Percentiles rank a stretch among this genome's conserved stretches.
Conservation (phyloP, 2,113 vertebrate species). For the Apaloderma vittatum region DNA sequence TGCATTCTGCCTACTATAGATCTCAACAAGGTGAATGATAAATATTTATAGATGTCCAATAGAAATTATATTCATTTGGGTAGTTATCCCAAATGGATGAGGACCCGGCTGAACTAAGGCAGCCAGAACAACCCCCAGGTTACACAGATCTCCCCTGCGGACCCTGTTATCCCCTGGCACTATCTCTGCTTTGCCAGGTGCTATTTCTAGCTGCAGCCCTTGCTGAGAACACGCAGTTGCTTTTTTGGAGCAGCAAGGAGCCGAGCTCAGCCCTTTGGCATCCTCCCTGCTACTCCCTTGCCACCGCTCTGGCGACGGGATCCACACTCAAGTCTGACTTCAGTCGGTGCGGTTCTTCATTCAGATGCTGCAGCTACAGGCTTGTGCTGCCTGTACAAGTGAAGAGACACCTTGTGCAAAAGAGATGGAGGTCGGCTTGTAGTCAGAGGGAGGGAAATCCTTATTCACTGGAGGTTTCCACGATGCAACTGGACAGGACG, state of each 20-base stretch:
- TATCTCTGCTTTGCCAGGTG: neutral
- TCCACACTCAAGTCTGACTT: neutral
- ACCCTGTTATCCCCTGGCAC: neutral
- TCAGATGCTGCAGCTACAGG: neutral
- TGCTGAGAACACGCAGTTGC: neutral
- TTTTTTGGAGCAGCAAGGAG: neutral
- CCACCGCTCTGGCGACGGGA: neutral
- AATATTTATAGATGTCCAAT: neutral
- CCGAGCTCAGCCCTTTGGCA: rapidly evolving
- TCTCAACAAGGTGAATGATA: neutral
- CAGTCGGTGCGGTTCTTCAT: rapidly evolving
- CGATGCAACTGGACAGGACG: rapidly evolving
- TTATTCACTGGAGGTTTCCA: neutral
- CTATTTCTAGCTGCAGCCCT: neutral
- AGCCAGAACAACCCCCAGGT: neutral
- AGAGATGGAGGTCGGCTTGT: rapidly evolving
- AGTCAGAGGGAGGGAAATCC: neutral
- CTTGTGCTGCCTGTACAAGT: too few species aligned
- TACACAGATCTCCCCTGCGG: neutral
- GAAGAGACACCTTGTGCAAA: neutral
- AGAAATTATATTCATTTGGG: neutral
- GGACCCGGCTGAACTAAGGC: neutral
- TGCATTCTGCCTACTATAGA: neutral
- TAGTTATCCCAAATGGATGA: neutral
- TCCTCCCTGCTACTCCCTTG: rapidly evolving